These are phyloP conservation scores for Caiman crocodilus DNA, from an alignment of 2,797 vertebrate genomes.

Conservation along the genomic window DNA sequence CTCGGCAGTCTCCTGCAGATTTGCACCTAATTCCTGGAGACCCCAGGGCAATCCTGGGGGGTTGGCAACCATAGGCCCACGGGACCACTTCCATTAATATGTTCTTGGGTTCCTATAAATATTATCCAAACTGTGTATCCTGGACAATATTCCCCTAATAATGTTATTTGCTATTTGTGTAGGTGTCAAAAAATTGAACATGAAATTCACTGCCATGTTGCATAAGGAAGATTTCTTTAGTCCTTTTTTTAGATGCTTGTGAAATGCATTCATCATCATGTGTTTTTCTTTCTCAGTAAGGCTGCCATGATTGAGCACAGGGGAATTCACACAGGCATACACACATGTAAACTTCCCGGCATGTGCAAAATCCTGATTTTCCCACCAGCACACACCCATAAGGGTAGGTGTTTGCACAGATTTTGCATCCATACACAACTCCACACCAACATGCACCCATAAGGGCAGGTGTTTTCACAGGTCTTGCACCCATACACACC, in stretches of 20 bases:
- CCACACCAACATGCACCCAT: background rate
- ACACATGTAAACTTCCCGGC: accelerated
- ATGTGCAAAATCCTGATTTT: background rate
- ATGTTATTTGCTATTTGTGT: background rate
- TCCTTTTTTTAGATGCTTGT: background rate
- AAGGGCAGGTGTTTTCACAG: background rate
- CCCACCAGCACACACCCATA: background rate
- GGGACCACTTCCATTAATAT: too few species aligned
- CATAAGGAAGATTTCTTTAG: accelerated
- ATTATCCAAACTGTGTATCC: background rate
- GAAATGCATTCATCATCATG: accelerated
- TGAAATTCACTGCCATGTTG: accelerated
- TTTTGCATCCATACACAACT: accelerated
- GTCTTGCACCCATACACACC: background rate
- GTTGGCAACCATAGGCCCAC: too few species aligned
- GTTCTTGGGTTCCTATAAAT: too few species aligned
- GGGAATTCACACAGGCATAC: background rate
- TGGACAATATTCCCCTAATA: background rate
- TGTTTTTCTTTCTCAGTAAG: accelerated
- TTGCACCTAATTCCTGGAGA: too few species aligned
- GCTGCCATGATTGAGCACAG: background rate
- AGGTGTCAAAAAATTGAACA: accelerated
- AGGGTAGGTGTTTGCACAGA: accelerated
- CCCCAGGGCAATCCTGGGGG: too few species aligned
- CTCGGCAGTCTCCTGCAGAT: too few species aligned